Base-by-base conservation (phyloP, 2,113 vertebrate species). In the Xiphophorus maculatus region DNA sequence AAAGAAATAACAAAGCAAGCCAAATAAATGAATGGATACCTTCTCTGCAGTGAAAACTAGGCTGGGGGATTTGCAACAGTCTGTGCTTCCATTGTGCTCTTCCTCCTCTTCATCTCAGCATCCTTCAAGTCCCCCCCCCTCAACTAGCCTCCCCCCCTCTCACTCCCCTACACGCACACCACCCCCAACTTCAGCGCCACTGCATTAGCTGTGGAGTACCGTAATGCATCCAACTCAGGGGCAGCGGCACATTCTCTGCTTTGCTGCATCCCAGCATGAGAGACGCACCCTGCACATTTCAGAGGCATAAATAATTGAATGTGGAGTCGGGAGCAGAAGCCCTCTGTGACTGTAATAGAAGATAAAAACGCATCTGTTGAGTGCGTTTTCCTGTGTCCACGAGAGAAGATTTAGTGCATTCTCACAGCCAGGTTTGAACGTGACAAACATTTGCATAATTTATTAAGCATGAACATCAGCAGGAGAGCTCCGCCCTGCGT, bases 91-190 rank as follows among this genome's bases (percentile, higher is more conserved):
- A 77, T 71, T 33, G 51, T 84, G 75, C 80, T 84, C 82, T 28
- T 71, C 71, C 76, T 85, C 86, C 29, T 84, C 80, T 82, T 71
- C 78, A 67, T 80, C 80, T 84, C 88, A 82, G 82, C 79, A 84
- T 90, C 85, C 58, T 69, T 84, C 81, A 66, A 30, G 74, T 68
- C 51, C 44, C 44, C 35, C 35, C 10, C 70, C 4, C 5, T 8
- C 35, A n/a, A n/a, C n/a, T n/a, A n/a, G n/a, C n/a, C n/a, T n/a
- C 44, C 35, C 35, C 10, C 70, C 4, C 5, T 8, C 35, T n/a
- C 33, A 30, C 30, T 4, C 33, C 10, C 35, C 2, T 8, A 11
- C 35, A 37, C 35, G 1, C 35, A 37, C 35, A 37, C 35, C 35
- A 37, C 42, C 42, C 51, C 51, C 51, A 54, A 81, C 62, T 63